Evolutionary conservation across 2,797 vertebrate species (phyloP).

Genomic region (Cryptoprocta ferox): DNA sequence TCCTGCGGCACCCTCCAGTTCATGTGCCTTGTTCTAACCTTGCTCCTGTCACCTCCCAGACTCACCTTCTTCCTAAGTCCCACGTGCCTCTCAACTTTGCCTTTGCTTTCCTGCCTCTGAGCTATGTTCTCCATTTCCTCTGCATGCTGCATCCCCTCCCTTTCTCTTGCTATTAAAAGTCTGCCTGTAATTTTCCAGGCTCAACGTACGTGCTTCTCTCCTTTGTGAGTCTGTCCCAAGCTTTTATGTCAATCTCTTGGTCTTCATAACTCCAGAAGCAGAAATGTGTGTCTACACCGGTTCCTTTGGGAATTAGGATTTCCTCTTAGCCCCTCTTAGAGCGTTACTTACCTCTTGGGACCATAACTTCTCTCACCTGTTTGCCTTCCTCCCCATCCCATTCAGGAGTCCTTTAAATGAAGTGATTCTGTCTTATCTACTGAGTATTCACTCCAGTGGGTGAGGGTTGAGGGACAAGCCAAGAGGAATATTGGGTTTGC

Average conservation of each 20-base stretch:
- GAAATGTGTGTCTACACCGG: fast-evolving
- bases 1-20: background rate
- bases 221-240: background rate
- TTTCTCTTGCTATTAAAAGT: background rate
- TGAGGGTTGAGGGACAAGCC: background rate
- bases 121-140: background rate
- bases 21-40: background rate
- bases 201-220: background rate
- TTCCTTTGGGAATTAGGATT: background rate
- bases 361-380: background rate
- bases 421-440: background rate
- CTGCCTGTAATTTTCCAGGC: background rate
- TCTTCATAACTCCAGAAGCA: background rate
- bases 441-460: background rate
- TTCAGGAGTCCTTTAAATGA: background rate
- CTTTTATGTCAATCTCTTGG: background rate
- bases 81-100: background rate
- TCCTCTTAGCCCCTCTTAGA: background rate
- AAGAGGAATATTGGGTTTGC: background rate
- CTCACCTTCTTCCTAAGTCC: fast-evolving
- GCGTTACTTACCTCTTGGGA: background rate
- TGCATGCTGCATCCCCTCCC: too few species aligned
- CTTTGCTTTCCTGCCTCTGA: background rate
- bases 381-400: background rate
- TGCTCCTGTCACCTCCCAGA: background rate